Evolutionary conservation across 35 echinoderm and acorn worm genomes (phyloP), one percentile per base, ranked within the genome.

Genomic region (Lytechinus variegatus): DNA sequence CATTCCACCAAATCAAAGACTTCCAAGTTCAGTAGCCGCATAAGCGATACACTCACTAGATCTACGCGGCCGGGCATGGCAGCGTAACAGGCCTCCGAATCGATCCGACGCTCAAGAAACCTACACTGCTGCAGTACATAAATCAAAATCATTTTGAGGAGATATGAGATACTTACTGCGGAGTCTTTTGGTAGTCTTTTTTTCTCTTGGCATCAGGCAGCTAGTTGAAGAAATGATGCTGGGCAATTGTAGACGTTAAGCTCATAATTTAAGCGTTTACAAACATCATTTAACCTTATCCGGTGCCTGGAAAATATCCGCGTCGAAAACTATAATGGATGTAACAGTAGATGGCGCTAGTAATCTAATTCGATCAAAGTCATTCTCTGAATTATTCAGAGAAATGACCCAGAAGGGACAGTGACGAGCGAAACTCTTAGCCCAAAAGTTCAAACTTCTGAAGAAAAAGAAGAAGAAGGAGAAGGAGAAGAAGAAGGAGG

Each of bases 161-260:
- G 16, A 90, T 5, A 52, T 12, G n/a, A 27, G 52, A 12, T 57
- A 93, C 92, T 93, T 93, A 93, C 92, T 93, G 92, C 92, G 92
- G 92, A 93, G 92, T 93, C 92, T 54, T 93, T 93, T 93, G 11
- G 92, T 93, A 55, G 92, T 33, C 92, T 93, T 93, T 93, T 93
- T 93, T 54, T 93, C 92, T 54, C 92, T 93, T 93, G 92, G 92
- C 92, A 93, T 93, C n/a, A 57, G 92, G 92, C 55, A 93, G 92
- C 92, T 93, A 93, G 92, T 93, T 93, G 92, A 54, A 93, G 53
- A 6, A 93, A 93, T 93, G 54, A 53, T 57, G 52, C 52, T 55
- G 54, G n/a, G 92, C 53, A 93, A 93, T 93, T 55, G 16, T 3
- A 7, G 55, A 27, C 9, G 55, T 44, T 28, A 44, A 93, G 92